Evolutionary conservation across 2,888 invertebrate genomes (phyloP).

Genomic region (Agrochola litura): DNA sequence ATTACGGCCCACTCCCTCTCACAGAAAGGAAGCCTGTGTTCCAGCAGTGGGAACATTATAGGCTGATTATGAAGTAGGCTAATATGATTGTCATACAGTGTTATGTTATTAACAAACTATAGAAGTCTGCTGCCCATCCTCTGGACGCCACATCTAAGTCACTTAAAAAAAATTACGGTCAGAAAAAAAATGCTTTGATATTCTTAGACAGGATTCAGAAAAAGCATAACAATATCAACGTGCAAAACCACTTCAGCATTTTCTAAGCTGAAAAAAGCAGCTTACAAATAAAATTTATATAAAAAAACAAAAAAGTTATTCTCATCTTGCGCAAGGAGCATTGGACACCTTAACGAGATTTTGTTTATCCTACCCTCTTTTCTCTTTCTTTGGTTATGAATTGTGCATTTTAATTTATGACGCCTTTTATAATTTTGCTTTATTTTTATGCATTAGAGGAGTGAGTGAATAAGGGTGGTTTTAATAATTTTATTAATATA

Average conservation of each 20-base stretch:
- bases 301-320: slow-evolving; percentile 37
- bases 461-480: slow-evolving; percentile 6
- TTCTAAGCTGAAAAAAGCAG: slow-evolving; percentile 25
- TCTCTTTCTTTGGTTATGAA: slow-evolving; percentile 53
- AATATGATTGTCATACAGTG: neutral
- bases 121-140: neutral
- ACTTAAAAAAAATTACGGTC: neutral
- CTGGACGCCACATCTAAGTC: neutral
- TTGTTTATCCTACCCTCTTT: slow-evolving; percentile 48
- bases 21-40: no score
- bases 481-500: slow-evolving; percentile 1
- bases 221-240: neutral
- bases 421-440: slow-evolving; percentile 52
- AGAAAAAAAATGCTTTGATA: neutral
- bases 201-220: neutral
- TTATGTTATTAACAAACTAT: neutral
- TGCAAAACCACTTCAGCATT: slow-evolving; percentile 8
- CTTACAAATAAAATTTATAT: slow-evolving; percentile 40
- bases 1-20: no score
- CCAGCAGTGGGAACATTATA: no score
- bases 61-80: neutral
- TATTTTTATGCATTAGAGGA: slow-evolving; percentile 48
- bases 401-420: slow-evolving; percentile 64
- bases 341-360: slow-evolving; percentile 49
- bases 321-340: slow-evolving; percentile 20